Conservation (phyloP, 1,140 invertebrate species). For the Globodera rostochiensis region DNA sequence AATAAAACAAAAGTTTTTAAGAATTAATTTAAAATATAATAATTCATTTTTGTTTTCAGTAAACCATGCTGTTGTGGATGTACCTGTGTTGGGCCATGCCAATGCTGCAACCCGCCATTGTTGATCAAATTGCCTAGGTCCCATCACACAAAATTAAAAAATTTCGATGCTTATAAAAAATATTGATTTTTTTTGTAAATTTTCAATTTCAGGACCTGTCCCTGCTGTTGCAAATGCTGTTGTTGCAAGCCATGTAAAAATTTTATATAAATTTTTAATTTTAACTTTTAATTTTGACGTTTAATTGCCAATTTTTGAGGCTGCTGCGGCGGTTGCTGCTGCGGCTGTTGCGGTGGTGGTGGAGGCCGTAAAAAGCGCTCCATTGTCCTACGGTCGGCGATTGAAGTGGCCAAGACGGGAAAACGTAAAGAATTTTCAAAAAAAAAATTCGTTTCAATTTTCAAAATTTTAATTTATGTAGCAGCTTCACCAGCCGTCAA, state of each 20-base stretch:
- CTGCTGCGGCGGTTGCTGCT: neutral
- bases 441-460: neutral
- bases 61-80: constrained; percentile 31
- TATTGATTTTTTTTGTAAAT: neutral
- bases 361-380: constrained; percentile 3
- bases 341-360: constrained; percentile 17
- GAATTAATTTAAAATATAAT: neutral
- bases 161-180: neutral
- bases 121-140: constrained; percentile 29
- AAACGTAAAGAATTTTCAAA: neutral
- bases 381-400: neutral
- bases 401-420: neutral
- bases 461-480: neutral
- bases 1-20: neutral
- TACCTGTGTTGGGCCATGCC: constrained; percentile 27
- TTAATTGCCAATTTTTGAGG: neutral
- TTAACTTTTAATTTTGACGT: neutral
- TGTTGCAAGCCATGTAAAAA: constrained; percentile 23
- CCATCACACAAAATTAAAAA: neutral
- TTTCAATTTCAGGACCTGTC: constrained; percentile 20
- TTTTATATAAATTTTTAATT: neutral
- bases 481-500: neutral
- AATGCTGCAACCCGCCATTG: constrained; percentile 27
- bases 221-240: constrained; percentile 26
- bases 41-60: neutral